Percentiles rank a stretch among this genome's conserved stretches.
Evolutionary conservation across 2,888 invertebrate genomes (phyloP).

Genomic region (Belgica antarctica): DNA sequence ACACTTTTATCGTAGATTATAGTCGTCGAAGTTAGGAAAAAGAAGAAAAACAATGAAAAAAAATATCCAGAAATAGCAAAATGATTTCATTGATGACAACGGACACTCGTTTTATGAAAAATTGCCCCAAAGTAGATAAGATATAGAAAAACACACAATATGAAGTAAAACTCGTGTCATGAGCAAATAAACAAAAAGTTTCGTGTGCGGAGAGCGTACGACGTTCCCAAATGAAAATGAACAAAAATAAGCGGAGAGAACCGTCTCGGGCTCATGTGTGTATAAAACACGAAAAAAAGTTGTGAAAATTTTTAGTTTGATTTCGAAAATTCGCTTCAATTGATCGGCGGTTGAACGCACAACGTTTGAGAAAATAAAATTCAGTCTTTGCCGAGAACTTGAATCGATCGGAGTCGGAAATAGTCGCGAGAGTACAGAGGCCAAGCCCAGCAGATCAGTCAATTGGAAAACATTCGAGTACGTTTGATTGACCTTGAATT

Average conservation of each 20-base stretch:
- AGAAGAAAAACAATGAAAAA: background rate
- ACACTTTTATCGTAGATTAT: slow-evolving; percentile 4
- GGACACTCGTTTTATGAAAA: background rate
- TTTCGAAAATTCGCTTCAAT: slow-evolving; percentile 26
- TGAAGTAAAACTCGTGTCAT: slow-evolving; percentile 18
- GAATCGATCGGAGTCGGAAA: background rate
- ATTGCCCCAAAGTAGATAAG: slow-evolving; percentile 10
- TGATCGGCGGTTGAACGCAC: slow-evolving; percentile 5
- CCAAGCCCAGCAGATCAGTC: background rate
- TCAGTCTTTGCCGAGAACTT: slow-evolving; percentile 6
- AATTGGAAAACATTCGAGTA: slow-evolving; percentile 20
- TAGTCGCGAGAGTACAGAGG: background rate
- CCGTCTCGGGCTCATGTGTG: slow-evolving; percentile 12
- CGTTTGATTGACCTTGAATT: background rate
- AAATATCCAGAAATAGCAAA: slow-evolving; percentile 17
- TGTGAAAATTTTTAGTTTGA: slow-evolving; percentile 31
- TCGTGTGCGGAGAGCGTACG: too few species aligned
- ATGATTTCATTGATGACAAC: slow-evolving; percentile 20
- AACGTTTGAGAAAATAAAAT: background rate
- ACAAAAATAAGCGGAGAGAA: slow-evolving; percentile 19
- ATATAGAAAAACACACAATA: slow-evolving; percentile 8
- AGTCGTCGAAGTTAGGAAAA: too few species aligned
- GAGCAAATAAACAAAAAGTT: slow-evolving; percentile 21
- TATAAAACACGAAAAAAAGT: slow-evolving; percentile 27
- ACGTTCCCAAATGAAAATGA: background rate